Base-by-base conservation (phyloP, 1,140 invertebrate species). In the Pentalonia nigronervosa region DNA sequence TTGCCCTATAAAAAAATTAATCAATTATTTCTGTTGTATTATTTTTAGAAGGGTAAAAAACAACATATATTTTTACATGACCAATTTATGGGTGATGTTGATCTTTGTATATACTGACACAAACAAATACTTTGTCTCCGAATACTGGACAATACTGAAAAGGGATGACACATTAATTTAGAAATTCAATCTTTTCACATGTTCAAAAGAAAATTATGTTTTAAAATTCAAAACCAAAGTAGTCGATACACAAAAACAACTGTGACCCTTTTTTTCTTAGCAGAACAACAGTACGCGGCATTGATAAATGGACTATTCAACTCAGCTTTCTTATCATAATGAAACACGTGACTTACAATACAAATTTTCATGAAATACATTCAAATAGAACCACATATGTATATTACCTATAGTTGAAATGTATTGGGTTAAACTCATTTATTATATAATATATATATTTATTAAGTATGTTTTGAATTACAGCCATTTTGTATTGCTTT, bases 151-250 rank as follows among this genome's bases (percentile, higher is more conserved):
- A 89, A 14, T 56, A 41, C 45, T 90, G 88, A 60, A 90, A n/a
- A 90, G 36, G 50, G 53, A 90, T 60, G 88, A 90, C 88, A 60
- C 50, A 7, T 41, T 90, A 41, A 41, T 90, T 60, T n/a, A 0
- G 17, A 76, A 76, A 88, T 88, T 53, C 87, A 20, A 50, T 88
- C 48, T 53, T 88, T 47, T 88, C n/a, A 53, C n/a, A 7, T 53
- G n/a, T 53, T 30, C 17, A 41, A 50, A 88, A 48, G 2, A 7
- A 53, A 88, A 53, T 50, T 50, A 53, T 34, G 7, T 50, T 88
- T 50, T 88, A 53, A 88, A 53, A 88, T 88, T 88, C 48, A 88
- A 88, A 88, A n/a, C 86, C 86, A 17, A 88, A 53, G 50, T 88
- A 30, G 17, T 21, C 17, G 7, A 53, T 88, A 7, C 53, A 36